Conservation (phyloP, 2,113 vertebrate species). For the Hippocampus barbouri region DNA sequence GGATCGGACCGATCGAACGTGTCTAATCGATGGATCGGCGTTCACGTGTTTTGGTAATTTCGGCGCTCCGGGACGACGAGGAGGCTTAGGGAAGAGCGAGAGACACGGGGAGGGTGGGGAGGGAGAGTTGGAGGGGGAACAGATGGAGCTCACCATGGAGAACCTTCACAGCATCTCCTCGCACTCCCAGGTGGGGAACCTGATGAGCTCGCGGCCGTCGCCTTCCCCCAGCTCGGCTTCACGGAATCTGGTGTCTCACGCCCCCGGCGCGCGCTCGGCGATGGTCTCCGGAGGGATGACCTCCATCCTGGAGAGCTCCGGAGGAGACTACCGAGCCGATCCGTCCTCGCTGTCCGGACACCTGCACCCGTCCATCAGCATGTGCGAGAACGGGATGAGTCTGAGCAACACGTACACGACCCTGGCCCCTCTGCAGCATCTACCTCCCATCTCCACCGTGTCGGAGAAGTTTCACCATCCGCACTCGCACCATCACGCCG, state of each 20-base stretch:
- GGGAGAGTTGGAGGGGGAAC: conserved; percentile 61
- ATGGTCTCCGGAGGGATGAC: conserved; percentile 85
- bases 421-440: conserved; percentile 92
- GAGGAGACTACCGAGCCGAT: conserved; percentile 86
- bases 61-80: conserved; percentile 57
- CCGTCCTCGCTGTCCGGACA: conserved; percentile 80
- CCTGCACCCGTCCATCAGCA: conserved; percentile 93
- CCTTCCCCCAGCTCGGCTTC: conserved; percentile 72
- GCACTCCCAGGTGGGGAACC: conserved; percentile 86
- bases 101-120: conserved; percentile 58
- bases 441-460: conserved; percentile 91
- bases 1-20: conserved; percentile 52
- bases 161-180: conserved; percentile 86
- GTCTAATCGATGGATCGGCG: conserved; percentile 76
- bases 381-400: conserved; percentile 92
- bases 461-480: conserved; percentile 96
- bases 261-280: conserved; percentile 70
- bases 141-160: conserved; percentile 94
- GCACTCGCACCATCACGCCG: conserved; percentile 82
- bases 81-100: conserved; percentile 40
- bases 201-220: conserved; percentile 84
- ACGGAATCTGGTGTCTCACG: conserved; percentile 84
- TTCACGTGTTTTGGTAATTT: conserved; percentile 67
- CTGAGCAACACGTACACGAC: conserved; percentile 94
- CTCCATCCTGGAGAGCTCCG: conserved; percentile 83